Percentiles rank a stretch among this genome's conserved stretches.
Evolutionary conservation across 53 echinoderm and acorn worm genomes (phyloP).

Genomic region (Patiria pectinifera): DNA sequence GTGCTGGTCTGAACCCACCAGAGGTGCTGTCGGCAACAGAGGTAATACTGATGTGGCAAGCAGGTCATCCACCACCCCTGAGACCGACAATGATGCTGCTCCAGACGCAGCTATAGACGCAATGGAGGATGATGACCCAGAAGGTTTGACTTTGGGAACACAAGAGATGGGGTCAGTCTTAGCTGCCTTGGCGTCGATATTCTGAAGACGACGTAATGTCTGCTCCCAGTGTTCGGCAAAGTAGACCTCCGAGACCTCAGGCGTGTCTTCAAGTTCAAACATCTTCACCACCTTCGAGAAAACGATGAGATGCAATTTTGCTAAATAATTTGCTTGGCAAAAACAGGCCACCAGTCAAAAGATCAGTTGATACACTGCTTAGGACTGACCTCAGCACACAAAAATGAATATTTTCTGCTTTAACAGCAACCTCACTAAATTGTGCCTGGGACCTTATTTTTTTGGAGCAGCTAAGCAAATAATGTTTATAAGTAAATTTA

Average conservation of each 20-base stretch:
- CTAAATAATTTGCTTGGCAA: neutral
- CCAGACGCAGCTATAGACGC: conserved; percentile 86
- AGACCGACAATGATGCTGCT: conserved; percentile 78
- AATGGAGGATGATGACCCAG: conserved; percentile 56
- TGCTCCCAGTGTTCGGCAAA: conserved; percentile 88
- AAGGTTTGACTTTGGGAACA: conserved; percentile 5
- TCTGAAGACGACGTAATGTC: conserved; percentile 75
- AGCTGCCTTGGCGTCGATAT: conserved; percentile 57
- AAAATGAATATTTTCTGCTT: too few relatives aligned
- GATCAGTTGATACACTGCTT: neutral
- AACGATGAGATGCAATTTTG: neutral
- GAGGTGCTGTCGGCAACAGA: conserved; percentile 55
- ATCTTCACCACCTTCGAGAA: conserved; percentile 86
- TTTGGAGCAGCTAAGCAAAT: too few relatives aligned
- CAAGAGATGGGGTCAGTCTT: neutral
- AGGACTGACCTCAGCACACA: too few relatives aligned
- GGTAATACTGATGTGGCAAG: conserved; percentile 74
- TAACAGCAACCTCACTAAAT: too few relatives aligned
- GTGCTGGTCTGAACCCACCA: conserved; percentile 9
- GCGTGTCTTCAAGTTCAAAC: conserved; percentile 85
- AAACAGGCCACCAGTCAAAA: neutral
- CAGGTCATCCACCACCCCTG: conserved; percentile 80
- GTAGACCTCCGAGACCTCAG: conserved; percentile 87
- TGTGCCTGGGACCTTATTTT: too few relatives aligned
- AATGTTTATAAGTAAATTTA: too few relatives aligned